Conservation (phyloP, 2,888 invertebrate species). For the Chymomyza caudatula region DNA sequence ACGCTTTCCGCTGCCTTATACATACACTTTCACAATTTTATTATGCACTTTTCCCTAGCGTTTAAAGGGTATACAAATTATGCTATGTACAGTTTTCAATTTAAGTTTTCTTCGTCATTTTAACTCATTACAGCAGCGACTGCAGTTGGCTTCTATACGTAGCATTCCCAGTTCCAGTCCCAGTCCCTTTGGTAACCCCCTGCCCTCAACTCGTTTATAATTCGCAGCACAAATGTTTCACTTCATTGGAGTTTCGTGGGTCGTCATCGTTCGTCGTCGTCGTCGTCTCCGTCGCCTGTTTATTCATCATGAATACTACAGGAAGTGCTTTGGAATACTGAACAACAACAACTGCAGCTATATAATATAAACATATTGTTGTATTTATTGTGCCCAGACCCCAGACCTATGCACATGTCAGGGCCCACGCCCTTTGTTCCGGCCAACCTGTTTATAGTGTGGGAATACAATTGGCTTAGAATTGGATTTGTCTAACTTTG, state of each 20-base stretch:
- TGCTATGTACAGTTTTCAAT: neutral
- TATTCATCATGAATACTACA: slow-evolving; percentile 36
- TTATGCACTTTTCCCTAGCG: neutral
- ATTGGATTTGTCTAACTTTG: neutral
- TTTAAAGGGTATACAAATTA: neutral
- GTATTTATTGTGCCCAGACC: neutral
- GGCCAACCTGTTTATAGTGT: slow-evolving; percentile 28
- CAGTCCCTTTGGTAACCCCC: slow-evolving; percentile 43
- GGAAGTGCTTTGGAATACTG: slow-evolving; percentile 53
- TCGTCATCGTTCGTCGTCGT: slow-evolving; percentile 25
- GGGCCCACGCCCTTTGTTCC: slow-evolving; percentile 16
- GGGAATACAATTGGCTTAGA: slow-evolving; percentile 34
- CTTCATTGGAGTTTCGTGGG: slow-evolving; percentile 69
- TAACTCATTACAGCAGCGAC: slow-evolving; percentile 65
- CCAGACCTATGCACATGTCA: neutral
- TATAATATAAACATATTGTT: neutral
- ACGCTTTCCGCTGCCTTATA: no score
- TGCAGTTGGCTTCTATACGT: neutral
- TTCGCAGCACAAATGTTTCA: slow-evolving; percentile 70
- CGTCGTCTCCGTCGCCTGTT: neutral
- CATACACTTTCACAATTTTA: neutral
- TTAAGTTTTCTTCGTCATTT: neutral
- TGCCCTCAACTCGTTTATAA: slow-evolving; percentile 52
- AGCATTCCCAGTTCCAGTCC: neutral
- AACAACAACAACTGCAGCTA: slow-evolving; percentile 4